Evolutionary conservation across 2,797 vertebrate species (phyloP), one percentile per base, ranked within the genome.

Genomic region (Pogonophryne albipinna): DNA sequence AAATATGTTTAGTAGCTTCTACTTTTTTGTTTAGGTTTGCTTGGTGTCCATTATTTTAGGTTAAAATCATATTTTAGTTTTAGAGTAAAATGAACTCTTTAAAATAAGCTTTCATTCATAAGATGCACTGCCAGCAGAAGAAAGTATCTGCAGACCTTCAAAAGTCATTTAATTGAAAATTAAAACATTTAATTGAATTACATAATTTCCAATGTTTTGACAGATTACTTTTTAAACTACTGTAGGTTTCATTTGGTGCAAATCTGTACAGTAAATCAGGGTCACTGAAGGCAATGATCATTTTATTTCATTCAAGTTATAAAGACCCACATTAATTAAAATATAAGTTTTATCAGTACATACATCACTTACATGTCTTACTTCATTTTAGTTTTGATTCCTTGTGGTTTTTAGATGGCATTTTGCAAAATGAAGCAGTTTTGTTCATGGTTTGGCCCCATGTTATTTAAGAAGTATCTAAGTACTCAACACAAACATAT

Each of bases 1-100:
- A 82, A 55, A 76, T 19, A 73, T 71, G 84, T 80, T 64, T 42
- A 68, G 50, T 62, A 55, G 16, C 73, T 64, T 69, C 63, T 61
- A 17, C 31, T 69, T 65, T 77, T 64, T 76, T 38, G 74, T 77
- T 66, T 10, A 58, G 27, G 47, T 64, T 67, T 78, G 51, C 55
- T 59, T 15, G 15, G 42, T 80, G 56, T 78, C 62, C 45, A 46
- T 78, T 69, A 74, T 67, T 81, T 65, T 49, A 71, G 41, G 52
- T 10, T 34, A 71, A 67, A 63, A 81, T 70, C 8, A 17, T 23
- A 6, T 27, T 60, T 3, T 23, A 23, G 23, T 23, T 31, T 61
- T 14, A 57, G 62, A 55, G 3, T 56, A 2, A 79, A 38, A 51
- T 55, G 3, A 70, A 49, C 15, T 79, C 55, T 58, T 17, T 75